Evolutionary conservation across 2,113 vertebrate genomes (phyloP).

Genomic region (Cyrtonyx montezumae): DNA sequence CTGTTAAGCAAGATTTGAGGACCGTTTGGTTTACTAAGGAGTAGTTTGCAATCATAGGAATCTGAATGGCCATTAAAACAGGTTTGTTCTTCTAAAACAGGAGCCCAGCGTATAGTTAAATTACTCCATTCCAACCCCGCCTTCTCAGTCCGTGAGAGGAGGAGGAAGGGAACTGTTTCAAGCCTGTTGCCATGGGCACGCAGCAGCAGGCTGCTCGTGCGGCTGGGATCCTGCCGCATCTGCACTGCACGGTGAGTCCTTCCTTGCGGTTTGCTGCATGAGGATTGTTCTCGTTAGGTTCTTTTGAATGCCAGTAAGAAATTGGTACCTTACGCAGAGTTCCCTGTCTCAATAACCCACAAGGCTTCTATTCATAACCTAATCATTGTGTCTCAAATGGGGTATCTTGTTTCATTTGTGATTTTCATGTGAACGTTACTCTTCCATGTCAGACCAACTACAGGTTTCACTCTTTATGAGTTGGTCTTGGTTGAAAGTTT

Average conservation of each 20-base stretch:
- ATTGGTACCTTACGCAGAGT: neutral
- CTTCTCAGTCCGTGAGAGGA: neutral
- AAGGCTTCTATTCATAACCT: constrained; percentile 45
- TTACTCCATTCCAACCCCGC: neutral
- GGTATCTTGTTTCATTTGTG: constrained; percentile 7
- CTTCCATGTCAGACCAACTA: neutral
- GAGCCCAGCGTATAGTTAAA: neutral
- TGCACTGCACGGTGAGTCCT: constrained; percentile 51
- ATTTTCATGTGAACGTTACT: constrained; percentile 4
- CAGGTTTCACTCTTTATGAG: constrained; percentile 3
- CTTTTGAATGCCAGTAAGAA: constrained; percentile 2
- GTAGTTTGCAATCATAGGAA: neutral
- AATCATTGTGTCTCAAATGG: constrained; percentile 17
- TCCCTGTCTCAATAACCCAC: constrained; percentile 5
- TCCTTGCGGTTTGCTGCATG: constrained; percentile 1
- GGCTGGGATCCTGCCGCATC: constrained; percentile 24
- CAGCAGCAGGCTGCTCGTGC: neutral
- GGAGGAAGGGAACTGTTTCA: constrained; percentile 17
- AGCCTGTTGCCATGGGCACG: constrained; percentile 64
- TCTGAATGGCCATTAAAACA: neutral
- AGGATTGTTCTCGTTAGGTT: neutral
- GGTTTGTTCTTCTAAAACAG: neutral
- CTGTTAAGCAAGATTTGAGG: neutral
- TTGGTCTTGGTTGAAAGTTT: neutral
- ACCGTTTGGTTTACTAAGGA: neutral